Conservation (phyloP, 2,888 invertebrate species). For the Lathronympha strigana region DNA sequence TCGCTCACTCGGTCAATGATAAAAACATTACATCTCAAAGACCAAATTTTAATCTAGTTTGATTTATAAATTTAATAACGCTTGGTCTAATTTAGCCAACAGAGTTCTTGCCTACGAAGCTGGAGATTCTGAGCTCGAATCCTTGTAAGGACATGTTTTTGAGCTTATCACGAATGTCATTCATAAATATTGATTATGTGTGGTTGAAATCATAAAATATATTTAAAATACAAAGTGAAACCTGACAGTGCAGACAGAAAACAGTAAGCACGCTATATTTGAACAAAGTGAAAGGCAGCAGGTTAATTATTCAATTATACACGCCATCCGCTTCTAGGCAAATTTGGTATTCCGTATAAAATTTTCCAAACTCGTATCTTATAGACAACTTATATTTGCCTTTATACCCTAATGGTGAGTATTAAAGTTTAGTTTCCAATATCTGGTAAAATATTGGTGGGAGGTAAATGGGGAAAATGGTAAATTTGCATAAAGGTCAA, state of each 20-base stretch:
- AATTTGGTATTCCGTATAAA: constrained; percentile 49
- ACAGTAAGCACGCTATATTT: constrained; percentile 40
- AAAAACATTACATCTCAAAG: no score
- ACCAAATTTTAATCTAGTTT: no score
- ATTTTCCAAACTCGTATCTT: constrained; percentile 7
- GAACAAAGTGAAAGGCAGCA: constrained; percentile 61
- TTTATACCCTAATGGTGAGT: background rate
- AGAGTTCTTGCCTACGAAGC: no score
- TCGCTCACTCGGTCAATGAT: no score
- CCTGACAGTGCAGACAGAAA: background rate
- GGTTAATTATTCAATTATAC: constrained; percentile 75
- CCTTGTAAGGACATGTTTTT: no score
- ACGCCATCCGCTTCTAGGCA: constrained; percentile 56
- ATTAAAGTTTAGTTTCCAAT: background rate
- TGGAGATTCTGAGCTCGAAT: no score
- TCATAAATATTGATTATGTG: no score
- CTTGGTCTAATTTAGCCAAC: no score
- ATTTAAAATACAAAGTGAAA: background rate
- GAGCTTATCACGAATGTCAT: no score
- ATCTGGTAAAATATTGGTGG: background rate
- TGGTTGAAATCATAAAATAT: background rate
- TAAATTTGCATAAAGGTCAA: constrained; percentile 76
- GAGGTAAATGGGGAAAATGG: background rate
- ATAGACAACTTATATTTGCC: background rate
- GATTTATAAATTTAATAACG: no score